A percentile compares a stretch with the other conserved stretches of the same genome.
Evolutionary conservation across 2,797 vertebrate species (phyloP).

Genomic region (Clamator glandarius): DNA sequence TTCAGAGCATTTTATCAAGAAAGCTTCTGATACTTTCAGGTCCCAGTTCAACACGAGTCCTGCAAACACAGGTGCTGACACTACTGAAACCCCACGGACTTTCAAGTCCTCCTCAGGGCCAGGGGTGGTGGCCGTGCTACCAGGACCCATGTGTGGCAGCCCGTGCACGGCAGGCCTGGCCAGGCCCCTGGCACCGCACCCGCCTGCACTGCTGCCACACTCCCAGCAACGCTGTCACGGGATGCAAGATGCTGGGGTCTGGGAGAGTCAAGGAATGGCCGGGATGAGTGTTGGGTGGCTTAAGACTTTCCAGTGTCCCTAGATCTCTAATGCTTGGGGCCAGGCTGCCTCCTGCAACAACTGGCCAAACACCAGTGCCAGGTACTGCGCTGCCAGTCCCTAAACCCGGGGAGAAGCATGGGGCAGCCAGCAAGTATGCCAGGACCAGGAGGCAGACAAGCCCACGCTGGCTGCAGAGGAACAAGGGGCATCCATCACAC

Average conservation of each 20-base stretch:
- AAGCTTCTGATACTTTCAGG: not conserved
- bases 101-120: not conserved
- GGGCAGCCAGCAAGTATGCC: not conserved
- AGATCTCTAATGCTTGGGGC: not conserved
- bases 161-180: accelerated
- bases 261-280: no score
- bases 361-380: not conserved
- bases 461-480: not conserved
- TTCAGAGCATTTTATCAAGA: not conserved
- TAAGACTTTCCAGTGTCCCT: not conserved
- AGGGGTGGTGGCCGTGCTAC: not conserved
- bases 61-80: not conserved
- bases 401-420: accelerated
- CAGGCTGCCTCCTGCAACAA: not conserved
- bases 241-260: not conserved
- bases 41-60: not conserved
- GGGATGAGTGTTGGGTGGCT: accelerated
- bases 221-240: accelerated
- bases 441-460: not conserved
- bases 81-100: accelerated
- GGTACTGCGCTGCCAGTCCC: not conserved
- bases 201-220: accelerated
- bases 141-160: not conserved
- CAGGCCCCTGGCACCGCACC: not conserved
- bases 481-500: not conserved